These are phyloP conservation scores for Plutella xylostella DNA, from an alignment of 2,888 invertebrate genomes.

Conservation along the genomic window DNA sequence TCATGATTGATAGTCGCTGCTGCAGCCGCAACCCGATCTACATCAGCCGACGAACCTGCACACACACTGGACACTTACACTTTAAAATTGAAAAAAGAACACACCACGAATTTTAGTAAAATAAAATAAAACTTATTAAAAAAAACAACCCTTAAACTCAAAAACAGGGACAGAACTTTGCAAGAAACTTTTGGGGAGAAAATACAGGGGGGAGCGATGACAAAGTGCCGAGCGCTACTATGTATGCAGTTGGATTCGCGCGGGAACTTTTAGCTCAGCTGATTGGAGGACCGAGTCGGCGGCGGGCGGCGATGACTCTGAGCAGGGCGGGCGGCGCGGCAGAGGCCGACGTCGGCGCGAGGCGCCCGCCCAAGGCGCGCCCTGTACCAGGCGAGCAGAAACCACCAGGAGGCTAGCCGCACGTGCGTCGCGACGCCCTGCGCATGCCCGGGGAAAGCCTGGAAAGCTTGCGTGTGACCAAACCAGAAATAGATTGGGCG, in stretches of 20 bases:
- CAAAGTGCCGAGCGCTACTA: too few species aligned
- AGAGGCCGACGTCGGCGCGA: slow-evolving; percentile 49
- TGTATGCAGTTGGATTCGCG: too few species aligned
- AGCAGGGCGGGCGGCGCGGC: slow-evolving; percentile 49
- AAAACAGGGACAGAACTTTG: too few species aligned
- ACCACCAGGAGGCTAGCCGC: slow-evolving; percentile 32
- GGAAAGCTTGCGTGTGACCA: slow-evolving; percentile 34
- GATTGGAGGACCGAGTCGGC: slow-evolving; percentile 49
- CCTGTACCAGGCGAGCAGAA: slow-evolving; percentile 58
- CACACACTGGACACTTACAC: slow-evolving; percentile 43
- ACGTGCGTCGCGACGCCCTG: slow-evolving; percentile 53
- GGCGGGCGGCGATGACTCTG: slow-evolving; percentile 56
- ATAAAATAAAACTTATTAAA: too few species aligned
- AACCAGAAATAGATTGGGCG: slow-evolving; percentile 19
- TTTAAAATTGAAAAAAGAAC: slow-evolving; percentile 16
- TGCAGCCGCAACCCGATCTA: slow-evolving; percentile 30
- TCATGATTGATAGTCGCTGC: slow-evolving; percentile 31
- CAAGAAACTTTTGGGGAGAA: too few species aligned
- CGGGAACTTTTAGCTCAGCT: too few species aligned
- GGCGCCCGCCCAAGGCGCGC: slow-evolving; percentile 67
- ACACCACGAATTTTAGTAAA: slow-evolving; percentile 7
- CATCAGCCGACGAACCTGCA: slow-evolving; percentile 46
- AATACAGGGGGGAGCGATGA: too few species aligned
- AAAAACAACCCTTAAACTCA: too few species aligned
- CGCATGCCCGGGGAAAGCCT: slow-evolving; percentile 59